Base-by-base conservation (phyloP, 2,797 vertebrate genomes). In the Neolamprologus multifasciatus region DNA sequence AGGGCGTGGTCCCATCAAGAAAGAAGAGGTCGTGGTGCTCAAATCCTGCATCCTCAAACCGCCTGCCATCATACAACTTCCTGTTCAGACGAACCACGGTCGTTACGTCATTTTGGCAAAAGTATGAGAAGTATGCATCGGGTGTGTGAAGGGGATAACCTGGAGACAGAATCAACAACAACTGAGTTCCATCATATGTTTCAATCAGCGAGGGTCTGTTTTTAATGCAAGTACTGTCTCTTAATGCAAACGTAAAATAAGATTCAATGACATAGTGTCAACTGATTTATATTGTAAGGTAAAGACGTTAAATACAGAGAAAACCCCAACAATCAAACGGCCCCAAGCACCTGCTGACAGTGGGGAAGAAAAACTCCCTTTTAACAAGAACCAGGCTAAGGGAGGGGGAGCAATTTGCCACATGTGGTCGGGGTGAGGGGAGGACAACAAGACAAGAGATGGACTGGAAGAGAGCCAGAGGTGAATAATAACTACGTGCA, bases 91-190 rank as follows among this genome's bases (percentile, higher is more conserved):
- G 96, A 86, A 99, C 95, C 31, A 99, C 51, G 0, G 97, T 95
- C 13, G 93, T 97, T 81, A 99, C 78, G 0, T 97, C 95, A 78
- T 98, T 97, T 88, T 98, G 98, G 78, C 95, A 95, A 91, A 99
- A 99, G 93, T 98, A 98, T 5, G 97, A 95, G 78, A 98, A 98
- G 91, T 99, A 99, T 13, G 98, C 97, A 88, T 99, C 98, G 0
- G 98, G 98, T 8, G 98, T 97, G 5, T 99, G 98, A 5, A 99
- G 97, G 36, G 98, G 98, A 87, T 98, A 98, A 79, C 98, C 98
- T 81, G 67, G 19, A 74, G 62, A 38, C 7, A 38, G 62, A 67
- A 0, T 21, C 19, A 38, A 3, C 11, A 38, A 38, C 0, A 67
- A 0, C 59, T n/a, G 31, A 62, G 17, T 33, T 36, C 0, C 23